phyloP scores from a whole-genome alignment of 2,797 vertebrate species.

The Periparus ater region DNA sequence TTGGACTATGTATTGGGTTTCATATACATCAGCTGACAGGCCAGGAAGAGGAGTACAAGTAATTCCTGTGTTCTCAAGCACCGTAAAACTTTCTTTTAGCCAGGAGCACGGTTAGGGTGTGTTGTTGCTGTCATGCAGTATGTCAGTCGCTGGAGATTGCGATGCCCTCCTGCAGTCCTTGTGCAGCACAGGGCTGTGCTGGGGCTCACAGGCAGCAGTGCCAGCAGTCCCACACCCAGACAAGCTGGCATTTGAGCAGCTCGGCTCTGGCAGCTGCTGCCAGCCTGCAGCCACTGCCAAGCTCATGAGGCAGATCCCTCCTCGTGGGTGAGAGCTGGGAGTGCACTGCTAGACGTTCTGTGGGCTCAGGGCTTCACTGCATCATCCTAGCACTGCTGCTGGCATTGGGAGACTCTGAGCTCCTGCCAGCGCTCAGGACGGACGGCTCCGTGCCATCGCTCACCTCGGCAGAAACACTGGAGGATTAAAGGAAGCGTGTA shows the following conservation, averaged over 20 bases:
- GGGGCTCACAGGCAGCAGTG: neutral
- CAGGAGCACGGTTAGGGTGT: neutral
- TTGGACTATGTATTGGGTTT: neutral
- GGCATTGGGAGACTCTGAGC: neutral
- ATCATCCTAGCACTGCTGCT: neutral
- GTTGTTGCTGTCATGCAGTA: neutral
- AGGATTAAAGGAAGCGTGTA: neutral
- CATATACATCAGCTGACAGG: rapidly evolving
- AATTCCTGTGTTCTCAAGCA: neutral
- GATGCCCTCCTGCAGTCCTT: neutral
- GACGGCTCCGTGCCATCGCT: neutral
- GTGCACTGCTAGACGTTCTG: neutral
- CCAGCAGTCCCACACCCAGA: neutral
- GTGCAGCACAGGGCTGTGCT: neutral
- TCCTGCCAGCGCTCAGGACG: neutral
- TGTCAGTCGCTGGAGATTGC: neutral
- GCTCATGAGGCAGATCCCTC: neutral
- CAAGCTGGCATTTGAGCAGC: neutral
- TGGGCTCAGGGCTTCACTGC: neutral
- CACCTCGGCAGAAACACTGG: neutral
- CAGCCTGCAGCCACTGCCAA: conserved; percentile 4
- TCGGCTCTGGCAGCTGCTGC: conserved; percentile 1
- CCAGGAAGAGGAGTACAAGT: neutral
- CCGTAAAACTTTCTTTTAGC: neutral
- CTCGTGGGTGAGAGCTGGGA: neutral